These are phyloP conservation scores for Tuta absoluta DNA, from an alignment of 2,888 invertebrate species.

Conservation along the genomic window DNA sequence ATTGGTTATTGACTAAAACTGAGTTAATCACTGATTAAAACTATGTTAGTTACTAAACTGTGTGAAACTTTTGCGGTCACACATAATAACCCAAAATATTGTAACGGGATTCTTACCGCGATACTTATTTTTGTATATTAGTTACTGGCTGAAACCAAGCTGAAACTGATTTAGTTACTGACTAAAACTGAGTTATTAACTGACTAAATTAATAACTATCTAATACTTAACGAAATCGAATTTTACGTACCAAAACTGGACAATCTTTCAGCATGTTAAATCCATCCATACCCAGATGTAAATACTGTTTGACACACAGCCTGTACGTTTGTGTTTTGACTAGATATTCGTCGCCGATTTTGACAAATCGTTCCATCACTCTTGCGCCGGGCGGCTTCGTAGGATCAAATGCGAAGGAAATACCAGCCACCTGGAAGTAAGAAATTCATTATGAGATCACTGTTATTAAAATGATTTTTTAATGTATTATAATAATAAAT, in stretches of 20 bases:
- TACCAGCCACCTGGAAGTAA: conserved; percentile 83
- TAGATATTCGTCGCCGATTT: conserved; percentile 92
- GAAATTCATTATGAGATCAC: no score
- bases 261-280: conserved; percentile 89
- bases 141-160: no score
- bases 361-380: conserved; percentile 86
- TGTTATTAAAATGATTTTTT: no score
- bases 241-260: neutral
- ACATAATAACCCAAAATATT: no score
- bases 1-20: no score
- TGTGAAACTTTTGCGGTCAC: no score
- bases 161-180: neutral
- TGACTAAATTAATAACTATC: neutral
- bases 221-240: no score
- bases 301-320: conserved; percentile 90
- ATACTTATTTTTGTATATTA: no score
- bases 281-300: conserved; percentile 91
- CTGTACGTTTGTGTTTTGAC: conserved; percentile 86
- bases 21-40: no score
- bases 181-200: neutral
- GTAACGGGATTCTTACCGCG: no score
- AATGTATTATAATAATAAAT: no score
- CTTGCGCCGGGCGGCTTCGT: conserved; percentile 85
- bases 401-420: conserved; percentile 89
- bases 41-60: no score